phyloP scores from a whole-genome alignment of 2,113 vertebrate genomes.

The Falcunculus frontatus region DNA sequence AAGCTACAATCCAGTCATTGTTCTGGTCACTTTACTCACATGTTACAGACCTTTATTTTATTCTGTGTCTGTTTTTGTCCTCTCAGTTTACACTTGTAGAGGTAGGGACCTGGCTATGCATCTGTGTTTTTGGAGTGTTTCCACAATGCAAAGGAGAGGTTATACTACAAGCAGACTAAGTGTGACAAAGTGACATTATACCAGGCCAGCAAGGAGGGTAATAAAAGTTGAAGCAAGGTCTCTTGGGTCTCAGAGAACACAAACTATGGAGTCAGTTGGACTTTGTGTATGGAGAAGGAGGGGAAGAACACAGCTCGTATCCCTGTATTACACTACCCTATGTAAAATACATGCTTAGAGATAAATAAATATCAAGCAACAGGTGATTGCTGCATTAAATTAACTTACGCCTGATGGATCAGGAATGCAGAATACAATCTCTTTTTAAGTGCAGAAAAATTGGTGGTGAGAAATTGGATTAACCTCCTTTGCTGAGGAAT shows the following conservation, averaged over 20 bases:
- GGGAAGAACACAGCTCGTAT: not conserved
- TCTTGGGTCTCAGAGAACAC: not conserved
- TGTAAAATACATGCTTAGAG: not conserved
- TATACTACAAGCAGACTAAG: not conserved
- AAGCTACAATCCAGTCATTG: constrained; percentile 39
- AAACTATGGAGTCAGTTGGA: not conserved
- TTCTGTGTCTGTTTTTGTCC: constrained; percentile 36
- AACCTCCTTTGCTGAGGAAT: not conserved
- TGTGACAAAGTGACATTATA: constrained; percentile 25
- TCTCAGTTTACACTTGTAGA: constrained; percentile 40
- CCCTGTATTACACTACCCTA: not conserved
- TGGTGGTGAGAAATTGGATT: constrained; percentile 40
- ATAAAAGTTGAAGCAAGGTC: not conserved
- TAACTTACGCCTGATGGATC: not conserved
- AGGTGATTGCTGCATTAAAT: not conserved
- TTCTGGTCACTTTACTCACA: constrained; percentile 55
- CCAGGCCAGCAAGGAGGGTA: not conserved
- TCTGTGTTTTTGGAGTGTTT: constrained; percentile 17
- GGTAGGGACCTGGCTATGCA: not conserved
- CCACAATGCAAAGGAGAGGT: not conserved
- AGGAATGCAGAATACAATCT: constrained; percentile 18
- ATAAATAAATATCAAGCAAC: not conserved
- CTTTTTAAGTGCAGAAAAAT: not conserved
- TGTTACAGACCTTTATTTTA: constrained; percentile 37
- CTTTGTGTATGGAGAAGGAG: not conserved